Evolutionary conservation across 2,888 invertebrate genomes (phyloP).

Genomic region (Diplolepis rosae): DNA sequence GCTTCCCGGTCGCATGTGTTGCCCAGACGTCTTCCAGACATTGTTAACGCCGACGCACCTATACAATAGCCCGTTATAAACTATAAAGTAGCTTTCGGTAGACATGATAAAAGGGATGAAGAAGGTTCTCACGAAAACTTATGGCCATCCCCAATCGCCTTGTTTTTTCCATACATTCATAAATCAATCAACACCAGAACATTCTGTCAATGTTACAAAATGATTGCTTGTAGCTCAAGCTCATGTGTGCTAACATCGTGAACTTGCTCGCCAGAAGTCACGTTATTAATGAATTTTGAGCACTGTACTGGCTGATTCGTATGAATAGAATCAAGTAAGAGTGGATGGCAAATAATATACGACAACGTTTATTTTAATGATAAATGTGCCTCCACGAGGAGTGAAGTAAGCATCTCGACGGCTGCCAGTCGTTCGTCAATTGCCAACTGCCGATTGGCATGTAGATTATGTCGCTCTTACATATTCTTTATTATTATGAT

Average conservation of each 20-base stretch:
- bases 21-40: too few relatives aligned
- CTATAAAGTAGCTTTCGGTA: too few relatives aligned
- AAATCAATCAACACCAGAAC: too few relatives aligned
- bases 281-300: conserved; percentile 48
- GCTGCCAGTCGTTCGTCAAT: conserved; percentile 42
- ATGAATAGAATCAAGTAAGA: background rate
- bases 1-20: too few relatives aligned
- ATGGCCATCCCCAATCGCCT: too few relatives aligned
- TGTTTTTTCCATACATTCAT: too few relatives aligned
- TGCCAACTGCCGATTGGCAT: conserved; percentile 47
- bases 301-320: conserved; percentile 37
- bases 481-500: conserved; percentile 44
- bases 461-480: conserved; percentile 35
- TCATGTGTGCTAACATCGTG: background rate
- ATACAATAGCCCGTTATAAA: too few relatives aligned
- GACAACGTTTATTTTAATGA: conserved; percentile 63
- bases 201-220: too few relatives aligned
- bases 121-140: too few relatives aligned
- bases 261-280: conserved; percentile 28
- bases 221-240: background rate
- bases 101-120: too few relatives aligned
- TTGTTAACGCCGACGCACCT: too few relatives aligned
- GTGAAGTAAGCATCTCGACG: conserved; percentile 47
- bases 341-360: conserved; percentile 52
- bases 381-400: conserved; percentile 53